Percentiles rank a stretch among this genome's conserved stretches.
Conservation (phyloP, 1,140 invertebrate genomes). For the Heliconius hewitsoni region DNA sequence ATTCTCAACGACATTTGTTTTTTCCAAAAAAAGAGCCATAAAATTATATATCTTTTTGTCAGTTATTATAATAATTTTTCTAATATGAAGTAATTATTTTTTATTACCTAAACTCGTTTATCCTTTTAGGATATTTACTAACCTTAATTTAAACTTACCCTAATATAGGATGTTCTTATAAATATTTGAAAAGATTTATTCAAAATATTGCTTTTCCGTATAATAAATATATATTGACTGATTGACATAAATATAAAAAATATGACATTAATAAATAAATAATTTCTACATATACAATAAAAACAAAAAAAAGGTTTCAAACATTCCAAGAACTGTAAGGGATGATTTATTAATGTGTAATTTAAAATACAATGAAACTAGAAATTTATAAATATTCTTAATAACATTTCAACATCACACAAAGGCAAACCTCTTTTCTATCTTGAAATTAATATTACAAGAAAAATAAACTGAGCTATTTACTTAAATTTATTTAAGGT, state of each 20-base stretch:
- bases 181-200: not conserved
- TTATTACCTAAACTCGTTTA: not conserved
- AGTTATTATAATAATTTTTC: not conserved
- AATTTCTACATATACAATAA: not conserved
- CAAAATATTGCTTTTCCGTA: slow-evolving; percentile 25
- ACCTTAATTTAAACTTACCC: slow-evolving; percentile 26
- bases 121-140: slow-evolving; percentile 21
- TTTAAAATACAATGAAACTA: not conserved
- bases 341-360: not conserved
- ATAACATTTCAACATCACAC: slow-evolving; percentile 22
- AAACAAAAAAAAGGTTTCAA: not conserved
- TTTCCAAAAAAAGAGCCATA: not conserved
- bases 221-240: not conserved
- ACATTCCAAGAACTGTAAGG: not conserved
- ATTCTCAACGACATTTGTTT: not conserved
- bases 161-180: slow-evolving; percentile 23
- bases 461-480: not conserved
- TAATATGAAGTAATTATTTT: not conserved
- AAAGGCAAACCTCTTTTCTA: slow-evolving; percentile 13
- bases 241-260: not conserved
- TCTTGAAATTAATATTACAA: not conserved
- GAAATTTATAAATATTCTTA: not conserved
- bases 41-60: not conserved
- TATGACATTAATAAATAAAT: too few species aligned
- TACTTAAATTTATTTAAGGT: not conserved